Percentiles rank a stretch among this genome's conserved stretches.
Conservation (phyloP, 1,140 invertebrate species). For the Hycleus cichorii region DNA sequence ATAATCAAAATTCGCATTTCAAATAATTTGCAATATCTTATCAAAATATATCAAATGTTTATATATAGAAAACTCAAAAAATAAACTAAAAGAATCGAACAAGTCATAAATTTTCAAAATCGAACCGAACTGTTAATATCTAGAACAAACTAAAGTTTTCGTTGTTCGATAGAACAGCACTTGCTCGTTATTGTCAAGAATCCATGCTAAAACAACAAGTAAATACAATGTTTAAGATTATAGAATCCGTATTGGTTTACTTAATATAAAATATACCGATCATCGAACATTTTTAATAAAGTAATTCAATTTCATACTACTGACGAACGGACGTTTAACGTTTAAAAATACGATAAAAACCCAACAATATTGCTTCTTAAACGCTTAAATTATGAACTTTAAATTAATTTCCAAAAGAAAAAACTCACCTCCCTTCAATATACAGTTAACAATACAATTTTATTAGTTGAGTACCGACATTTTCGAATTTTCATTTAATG, state of each 20-base stretch:
- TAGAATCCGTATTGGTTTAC: constrained; percentile 4
- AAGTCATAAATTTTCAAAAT: not conserved
- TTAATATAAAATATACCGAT: not conserved
- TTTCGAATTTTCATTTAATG: constrained; percentile 5
- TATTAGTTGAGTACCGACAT: constrained; percentile 6
- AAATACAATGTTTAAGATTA: constrained; percentile 7
- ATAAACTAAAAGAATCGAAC: not conserved
- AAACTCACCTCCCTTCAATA: constrained; percentile 1
- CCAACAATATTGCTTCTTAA: not conserved
- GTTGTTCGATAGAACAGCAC: not conserved
- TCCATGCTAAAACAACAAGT: constrained; percentile 1
- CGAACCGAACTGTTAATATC: constrained; percentile 1
- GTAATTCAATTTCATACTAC: constrained; percentile 1
- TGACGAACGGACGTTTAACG: constrained; percentile 1
- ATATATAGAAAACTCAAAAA: constrained; percentile 8
- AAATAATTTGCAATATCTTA: not conserved
- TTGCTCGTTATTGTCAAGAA: constrained; percentile 5
- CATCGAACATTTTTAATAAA: not conserved
- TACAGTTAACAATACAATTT: constrained; percentile 9
- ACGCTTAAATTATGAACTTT: constrained; percentile 7
- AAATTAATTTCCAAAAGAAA: constrained; percentile 6
- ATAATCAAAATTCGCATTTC: constrained; percentile 4
- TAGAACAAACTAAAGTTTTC: constrained; percentile 9
- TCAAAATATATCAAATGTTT: not conserved
- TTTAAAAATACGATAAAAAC: too few relatives aligned